Evolutionary conservation across 1,140 invertebrate genomes (phyloP).

Genomic region (Lanistes nyassanus): DNA sequence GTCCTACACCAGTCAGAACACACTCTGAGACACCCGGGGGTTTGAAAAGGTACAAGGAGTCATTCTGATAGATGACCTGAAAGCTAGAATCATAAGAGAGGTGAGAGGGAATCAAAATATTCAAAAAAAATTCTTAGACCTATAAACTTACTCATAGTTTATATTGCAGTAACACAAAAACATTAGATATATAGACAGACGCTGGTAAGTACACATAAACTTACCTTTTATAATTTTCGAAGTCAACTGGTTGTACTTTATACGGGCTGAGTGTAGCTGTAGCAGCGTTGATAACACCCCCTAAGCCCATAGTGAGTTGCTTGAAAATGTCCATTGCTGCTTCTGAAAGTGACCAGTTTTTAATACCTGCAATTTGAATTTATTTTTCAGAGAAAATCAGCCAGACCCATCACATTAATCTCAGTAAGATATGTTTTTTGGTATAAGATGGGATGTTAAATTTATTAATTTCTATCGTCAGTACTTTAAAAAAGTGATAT

Average conservation of each 20-base stretch:
- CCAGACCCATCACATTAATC: no score
- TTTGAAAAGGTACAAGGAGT: slow-evolving; percentile 43
- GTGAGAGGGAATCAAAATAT: no score
- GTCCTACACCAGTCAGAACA: slow-evolving; percentile 32
- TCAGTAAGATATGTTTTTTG: no score
- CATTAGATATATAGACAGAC: neutral
- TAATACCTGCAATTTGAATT: no score
- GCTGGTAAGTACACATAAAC: neutral
- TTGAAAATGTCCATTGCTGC: neutral
- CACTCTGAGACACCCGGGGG: slow-evolving; percentile 47
- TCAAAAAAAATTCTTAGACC: slow-evolving; percentile 10
- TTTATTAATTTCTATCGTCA: no score
- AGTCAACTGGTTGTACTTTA: slow-evolving; percentile 39
- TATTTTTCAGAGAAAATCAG: no score
- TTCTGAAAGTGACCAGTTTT: neutral
- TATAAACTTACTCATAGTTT: no score
- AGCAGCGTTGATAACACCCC: slow-evolving; percentile 38
- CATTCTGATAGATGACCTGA: slow-evolving; percentile 30
- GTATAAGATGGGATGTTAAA: no score
- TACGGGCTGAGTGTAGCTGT: slow-evolving; percentile 45
- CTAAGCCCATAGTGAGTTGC: slow-evolving; percentile 24
- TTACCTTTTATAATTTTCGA: slow-evolving; percentile 41
- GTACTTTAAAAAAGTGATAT: no score
- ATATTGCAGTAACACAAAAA: no score
- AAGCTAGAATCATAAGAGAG: slow-evolving; percentile 15